These are phyloP conservation scores for Nannoperca australis DNA, from an alignment of 2,797 vertebrate genomes.

Conservation along the genomic window DNA sequence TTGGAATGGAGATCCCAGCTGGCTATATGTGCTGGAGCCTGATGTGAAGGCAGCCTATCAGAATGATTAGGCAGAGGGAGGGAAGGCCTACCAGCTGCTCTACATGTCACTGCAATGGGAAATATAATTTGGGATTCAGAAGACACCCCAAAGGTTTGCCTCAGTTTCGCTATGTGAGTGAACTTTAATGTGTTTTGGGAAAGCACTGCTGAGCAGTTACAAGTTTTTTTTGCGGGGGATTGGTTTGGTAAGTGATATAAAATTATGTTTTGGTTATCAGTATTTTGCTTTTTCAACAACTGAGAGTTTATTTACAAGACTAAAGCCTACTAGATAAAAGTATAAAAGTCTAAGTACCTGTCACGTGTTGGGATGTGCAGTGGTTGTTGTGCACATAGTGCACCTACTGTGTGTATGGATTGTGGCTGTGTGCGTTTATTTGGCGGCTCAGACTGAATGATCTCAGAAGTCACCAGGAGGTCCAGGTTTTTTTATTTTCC, in stretches of 20 bases:
- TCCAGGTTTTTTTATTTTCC: not conserved
- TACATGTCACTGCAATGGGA: constrained; percentile 34
- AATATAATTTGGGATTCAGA: constrained; percentile 32
- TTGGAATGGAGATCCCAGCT: constrained; percentile 66
- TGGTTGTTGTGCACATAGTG: too few relatives aligned
- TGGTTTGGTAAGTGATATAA: not conserved
- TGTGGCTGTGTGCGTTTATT: not conserved
- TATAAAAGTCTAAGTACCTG: not conserved
- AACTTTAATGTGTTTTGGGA: constrained; percentile 35
- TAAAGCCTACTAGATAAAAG: not conserved
- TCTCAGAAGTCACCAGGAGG: not conserved
- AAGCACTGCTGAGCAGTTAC: not conserved
- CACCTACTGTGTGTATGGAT: not conserved
- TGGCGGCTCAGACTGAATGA: not conserved
- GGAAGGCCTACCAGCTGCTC: constrained; percentile 46
- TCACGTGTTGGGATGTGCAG: not conserved
- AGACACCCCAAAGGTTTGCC: constrained; percentile 11
- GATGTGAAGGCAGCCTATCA: constrained; percentile 67
- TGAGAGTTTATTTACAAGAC: not conserved
- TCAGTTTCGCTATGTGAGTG: constrained; percentile 24
- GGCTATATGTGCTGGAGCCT: constrained; percentile 55
- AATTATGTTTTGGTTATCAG: not conserved
- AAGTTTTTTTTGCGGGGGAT: not conserved
- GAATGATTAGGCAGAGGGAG: constrained; percentile 68
- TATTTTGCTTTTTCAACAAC: not conserved